phyloP scores from a whole-genome alignment of 2,113 vertebrate species.

The Mormyrus lacerda region DNA sequence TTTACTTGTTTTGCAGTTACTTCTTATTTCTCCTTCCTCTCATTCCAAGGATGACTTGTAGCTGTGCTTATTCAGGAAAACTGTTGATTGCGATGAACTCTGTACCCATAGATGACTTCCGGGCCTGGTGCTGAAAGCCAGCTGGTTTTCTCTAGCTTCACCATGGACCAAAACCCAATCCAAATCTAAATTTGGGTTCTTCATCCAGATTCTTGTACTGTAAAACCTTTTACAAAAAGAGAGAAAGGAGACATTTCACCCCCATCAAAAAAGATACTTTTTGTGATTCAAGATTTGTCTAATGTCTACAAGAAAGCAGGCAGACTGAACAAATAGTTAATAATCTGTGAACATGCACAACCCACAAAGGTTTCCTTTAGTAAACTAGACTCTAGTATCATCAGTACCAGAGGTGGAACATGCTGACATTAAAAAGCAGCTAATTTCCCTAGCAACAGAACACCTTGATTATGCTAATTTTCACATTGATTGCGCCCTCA shows the following conservation, averaged over 20 bases:
- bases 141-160: not conserved
- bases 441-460: constrained; percentile 17
- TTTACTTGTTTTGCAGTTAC: not conserved
- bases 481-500: constrained; percentile 39
- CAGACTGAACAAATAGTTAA: not conserved
- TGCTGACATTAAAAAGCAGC: constrained; percentile 24
- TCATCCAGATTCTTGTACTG: not conserved
- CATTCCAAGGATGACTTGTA: not conserved
- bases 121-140: not conserved
- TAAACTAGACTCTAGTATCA: not conserved
- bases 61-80: not conserved
- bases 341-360: not conserved
- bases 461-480: constrained; percentile 20
- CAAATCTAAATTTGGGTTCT: not conserved
- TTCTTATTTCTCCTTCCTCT: not conserved
- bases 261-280: not conserved
- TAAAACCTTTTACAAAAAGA: not conserved
- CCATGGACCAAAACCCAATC: not conserved
- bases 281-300: not conserved
- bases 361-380: not conserved
- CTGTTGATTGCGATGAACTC: not conserved
- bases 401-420: not conserved
- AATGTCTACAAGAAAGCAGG: not conserved
- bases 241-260: not conserved
- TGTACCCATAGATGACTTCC: not conserved